phyloP scores from a whole-genome alignment of 2,113 vertebrate species.

The Cercopithecus mona region DNA sequence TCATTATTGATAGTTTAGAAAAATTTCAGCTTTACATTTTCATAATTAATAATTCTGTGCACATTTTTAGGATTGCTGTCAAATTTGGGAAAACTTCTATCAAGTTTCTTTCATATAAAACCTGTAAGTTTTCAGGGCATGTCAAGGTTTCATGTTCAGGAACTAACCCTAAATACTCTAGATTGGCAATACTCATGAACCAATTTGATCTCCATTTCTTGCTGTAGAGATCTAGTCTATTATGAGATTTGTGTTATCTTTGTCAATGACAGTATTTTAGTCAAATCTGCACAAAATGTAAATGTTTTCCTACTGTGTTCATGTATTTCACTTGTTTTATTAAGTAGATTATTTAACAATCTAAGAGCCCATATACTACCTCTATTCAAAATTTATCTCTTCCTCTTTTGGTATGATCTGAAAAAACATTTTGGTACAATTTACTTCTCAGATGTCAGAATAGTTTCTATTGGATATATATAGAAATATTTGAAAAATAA shows the following conservation, averaged over 20 bases:
- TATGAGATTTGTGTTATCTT: neutral
- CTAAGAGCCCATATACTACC: neutral
- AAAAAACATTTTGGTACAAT: neutral
- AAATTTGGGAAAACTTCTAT: neutral
- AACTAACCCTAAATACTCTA: neutral
- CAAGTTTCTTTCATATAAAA: neutral
- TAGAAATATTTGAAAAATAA: slow-evolving; percentile 5
- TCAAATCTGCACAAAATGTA: slow-evolving; percentile 4
- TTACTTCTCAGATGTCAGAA: neutral
- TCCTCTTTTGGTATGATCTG: neutral
- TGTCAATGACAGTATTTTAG: neutral
- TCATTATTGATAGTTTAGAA: neutral
- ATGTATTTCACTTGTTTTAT: slow-evolving; percentile 19
- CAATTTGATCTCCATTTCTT: neutral
- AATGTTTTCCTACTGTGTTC: neutral
- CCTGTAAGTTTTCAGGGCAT: neutral
- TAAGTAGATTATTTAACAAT: neutral
- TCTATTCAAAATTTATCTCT: neutral
- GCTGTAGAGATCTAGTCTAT: neutral
- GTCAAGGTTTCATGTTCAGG: neutral
- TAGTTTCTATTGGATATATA: neutral
- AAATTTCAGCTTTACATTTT: neutral
- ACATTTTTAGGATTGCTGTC: slow-evolving; percentile 10
- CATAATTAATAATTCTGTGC: neutral
- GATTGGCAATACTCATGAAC: neutral